Evolutionary conservation across 2,888 invertebrate species (phyloP).

Genomic region (Zhuqinia jingwanae): DNA sequence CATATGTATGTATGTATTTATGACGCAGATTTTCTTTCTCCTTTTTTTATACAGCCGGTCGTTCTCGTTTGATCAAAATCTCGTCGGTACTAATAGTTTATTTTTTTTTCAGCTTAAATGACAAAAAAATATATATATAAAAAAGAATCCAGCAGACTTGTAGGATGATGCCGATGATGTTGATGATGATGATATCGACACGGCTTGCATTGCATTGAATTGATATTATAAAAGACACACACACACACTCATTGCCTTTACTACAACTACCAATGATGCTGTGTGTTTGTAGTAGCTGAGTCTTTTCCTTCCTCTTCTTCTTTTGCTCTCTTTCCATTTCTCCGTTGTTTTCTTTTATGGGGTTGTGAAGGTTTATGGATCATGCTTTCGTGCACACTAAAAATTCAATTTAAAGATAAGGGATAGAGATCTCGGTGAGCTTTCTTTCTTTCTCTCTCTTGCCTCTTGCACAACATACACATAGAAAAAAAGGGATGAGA

Average conservation of each 20-base stretch:
- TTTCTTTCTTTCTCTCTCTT: no score
- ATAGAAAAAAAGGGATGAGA: conserved; percentile 30
- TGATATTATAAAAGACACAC: neutral
- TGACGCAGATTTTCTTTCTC: no score
- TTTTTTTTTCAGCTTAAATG: conserved; percentile 40
- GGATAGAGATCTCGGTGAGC: conserved; percentile 52
- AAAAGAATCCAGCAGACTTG: no score
- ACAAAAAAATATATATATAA: conserved; percentile 5
- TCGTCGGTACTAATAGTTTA: conserved; percentile 33
- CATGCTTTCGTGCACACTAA: conserved; percentile 65
- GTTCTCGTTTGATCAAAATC: conserved; percentile 23
- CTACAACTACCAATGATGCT: no score
- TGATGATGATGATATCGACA: conserved; percentile 2
- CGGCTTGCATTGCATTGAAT: neutral
- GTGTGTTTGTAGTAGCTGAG: no score
- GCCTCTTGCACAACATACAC: conserved; percentile 30
- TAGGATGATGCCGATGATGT: no score
- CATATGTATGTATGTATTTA: no score
- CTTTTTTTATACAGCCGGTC: neutral
- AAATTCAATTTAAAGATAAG: conserved; percentile 73
- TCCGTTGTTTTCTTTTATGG: conserved; percentile 68
- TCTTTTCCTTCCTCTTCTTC: neutral
- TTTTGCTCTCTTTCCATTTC: conserved; percentile 14
- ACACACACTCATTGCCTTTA: neutral
- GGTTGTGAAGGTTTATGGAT: conserved; percentile 70